Evolutionary conservation across 2,113 vertebrate species (phyloP).

Genomic region (Rutilus rutilus): DNA sequence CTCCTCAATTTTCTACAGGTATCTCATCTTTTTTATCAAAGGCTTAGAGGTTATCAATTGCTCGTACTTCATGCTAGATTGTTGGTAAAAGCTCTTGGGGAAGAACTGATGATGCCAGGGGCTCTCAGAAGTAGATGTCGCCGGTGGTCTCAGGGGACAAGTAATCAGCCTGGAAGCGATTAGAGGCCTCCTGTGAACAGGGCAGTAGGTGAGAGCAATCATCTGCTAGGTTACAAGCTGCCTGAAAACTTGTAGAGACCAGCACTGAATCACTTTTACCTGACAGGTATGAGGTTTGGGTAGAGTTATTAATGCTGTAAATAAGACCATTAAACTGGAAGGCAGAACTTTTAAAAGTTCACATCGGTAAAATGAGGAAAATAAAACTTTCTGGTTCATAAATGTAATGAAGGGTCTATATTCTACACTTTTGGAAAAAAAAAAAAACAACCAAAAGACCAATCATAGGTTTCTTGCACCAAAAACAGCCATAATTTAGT

Average conservation of each 20-base stretch:
- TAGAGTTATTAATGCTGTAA: constrained; percentile 19
- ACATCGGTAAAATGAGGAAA: neutral
- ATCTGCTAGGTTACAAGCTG: constrained; percentile 28
- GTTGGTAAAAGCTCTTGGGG: constrained; percentile 15
- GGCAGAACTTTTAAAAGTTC: constrained; percentile 35
- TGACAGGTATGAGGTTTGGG: constrained; percentile 3
- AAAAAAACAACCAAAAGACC: neutral
- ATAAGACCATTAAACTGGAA: constrained; percentile 28
- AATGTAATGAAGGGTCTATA: neutral
- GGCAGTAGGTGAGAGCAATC: constrained; percentile 21
- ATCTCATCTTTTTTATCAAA: constrained; percentile 18
- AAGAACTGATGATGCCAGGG: constrained; percentile 34
- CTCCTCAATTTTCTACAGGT: neutral
- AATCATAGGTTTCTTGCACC: neutral
- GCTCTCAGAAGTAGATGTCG: neutral
- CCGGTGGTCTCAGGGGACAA: neutral
- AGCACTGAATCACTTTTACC: constrained; percentile 22
- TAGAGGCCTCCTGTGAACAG: constrained; percentile 17
- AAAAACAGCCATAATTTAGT: neutral
- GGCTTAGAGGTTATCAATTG: constrained; percentile 14
- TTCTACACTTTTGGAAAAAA: neutral
- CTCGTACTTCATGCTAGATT: constrained; percentile 3
- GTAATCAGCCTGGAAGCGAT: constrained; percentile 34
- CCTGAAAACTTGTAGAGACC: neutral
- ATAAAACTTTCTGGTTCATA: neutral